phyloP scores from a whole-genome alignment of 37 sponge, comb jelly and placozoan genomes.

The Amphimedon queenslandica region DNA sequence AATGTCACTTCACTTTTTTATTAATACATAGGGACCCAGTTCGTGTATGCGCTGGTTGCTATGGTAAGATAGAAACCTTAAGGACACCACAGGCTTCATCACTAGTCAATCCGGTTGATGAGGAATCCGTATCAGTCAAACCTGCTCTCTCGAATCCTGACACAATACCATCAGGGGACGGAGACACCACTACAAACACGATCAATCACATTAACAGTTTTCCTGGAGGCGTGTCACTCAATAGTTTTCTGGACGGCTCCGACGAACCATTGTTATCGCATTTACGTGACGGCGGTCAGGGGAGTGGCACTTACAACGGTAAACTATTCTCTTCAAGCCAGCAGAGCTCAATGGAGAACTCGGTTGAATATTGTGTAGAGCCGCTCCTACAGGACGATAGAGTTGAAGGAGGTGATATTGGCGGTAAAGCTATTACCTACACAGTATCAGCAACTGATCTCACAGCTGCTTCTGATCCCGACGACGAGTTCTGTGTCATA shows the following conservation, averaged over 20 bases:
- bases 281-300: neutral
- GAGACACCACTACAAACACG: neutral
- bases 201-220: neutral
- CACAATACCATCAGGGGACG: neutral
- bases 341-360: neutral
- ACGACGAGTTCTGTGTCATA: slow-evolving; percentile 10
- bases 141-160: neutral
- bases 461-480: neutral
- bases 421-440: neutral
- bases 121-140: neutral
- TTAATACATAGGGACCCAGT: slow-evolving; percentile 42
- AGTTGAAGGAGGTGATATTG: too few relatives aligned
- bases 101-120: slow-evolving; percentile 40
- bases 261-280: neutral
- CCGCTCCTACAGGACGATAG: neutral
- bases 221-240: neutral
- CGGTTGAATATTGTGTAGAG: neutral
- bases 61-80: slow-evolving; percentile 18
- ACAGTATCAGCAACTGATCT: neutral
- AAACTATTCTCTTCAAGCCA: neutral
- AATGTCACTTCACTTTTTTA: neutral
- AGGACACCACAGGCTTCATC: slow-evolving; percentile 34
- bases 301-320: too few relatives aligned
- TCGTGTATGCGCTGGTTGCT: slow-evolving; percentile 45
- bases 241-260: neutral